phyloP scores from a whole-genome alignment of 2,797 vertebrate species.

The Pipistrellus pygmaeus region DNA sequence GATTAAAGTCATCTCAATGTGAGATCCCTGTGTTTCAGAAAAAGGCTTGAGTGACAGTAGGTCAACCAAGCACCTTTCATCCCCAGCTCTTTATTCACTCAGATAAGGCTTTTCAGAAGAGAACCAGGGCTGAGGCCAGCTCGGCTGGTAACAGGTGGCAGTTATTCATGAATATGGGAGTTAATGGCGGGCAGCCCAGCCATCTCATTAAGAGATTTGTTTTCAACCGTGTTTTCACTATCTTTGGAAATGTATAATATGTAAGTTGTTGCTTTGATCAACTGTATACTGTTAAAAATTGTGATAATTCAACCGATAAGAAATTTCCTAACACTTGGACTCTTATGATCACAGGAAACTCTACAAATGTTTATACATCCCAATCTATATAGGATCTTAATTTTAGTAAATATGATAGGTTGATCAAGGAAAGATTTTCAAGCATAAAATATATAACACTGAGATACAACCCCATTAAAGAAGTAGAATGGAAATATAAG shows the following conservation, averaged over 20 bases:
- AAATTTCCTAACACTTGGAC: conserved; percentile 16
- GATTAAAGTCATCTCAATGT: conserved; percentile 55
- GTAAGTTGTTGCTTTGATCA: conserved; percentile 16
- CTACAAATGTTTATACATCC: neutral
- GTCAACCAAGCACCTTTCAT: neutral
- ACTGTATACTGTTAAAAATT: neutral
- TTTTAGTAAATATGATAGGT: neutral
- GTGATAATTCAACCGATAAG: neutral
- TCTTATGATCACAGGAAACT: neutral
- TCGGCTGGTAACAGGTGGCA: neutral
- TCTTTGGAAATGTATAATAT: conserved; percentile 25
- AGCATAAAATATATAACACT: neutral
- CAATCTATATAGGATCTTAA: neutral
- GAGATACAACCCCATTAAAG: conserved; percentile 16
- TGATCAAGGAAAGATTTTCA: conserved; percentile 2
- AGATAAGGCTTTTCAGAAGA: conserved; percentile 6
- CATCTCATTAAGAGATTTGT: neutral
- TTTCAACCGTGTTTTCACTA: conserved; percentile 16
- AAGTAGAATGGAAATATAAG: neutral
- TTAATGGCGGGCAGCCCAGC: neutral
- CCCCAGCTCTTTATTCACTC: neutral
- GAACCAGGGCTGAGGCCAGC: neutral
- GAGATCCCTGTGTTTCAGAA: conserved; percentile 34
- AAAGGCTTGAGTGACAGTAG: conserved; percentile 4
- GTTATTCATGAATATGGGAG: neutral